Conservation (phyloP, 2,113 vertebrate genomes). For the Spermophilus dauricus region DNA sequence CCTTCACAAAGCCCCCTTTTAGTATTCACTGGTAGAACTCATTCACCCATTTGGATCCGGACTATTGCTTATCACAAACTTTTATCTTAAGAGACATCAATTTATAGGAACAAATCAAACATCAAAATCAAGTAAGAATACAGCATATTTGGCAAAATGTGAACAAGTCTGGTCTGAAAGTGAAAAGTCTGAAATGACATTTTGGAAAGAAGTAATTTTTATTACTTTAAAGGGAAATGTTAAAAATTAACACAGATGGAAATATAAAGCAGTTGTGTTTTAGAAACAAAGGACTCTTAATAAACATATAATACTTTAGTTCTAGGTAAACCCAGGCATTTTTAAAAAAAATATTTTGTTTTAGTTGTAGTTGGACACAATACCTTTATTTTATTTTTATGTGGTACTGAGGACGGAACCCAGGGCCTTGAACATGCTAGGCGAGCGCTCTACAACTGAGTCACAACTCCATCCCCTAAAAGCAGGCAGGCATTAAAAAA, state of each 20-base stretch:
- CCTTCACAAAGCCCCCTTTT: conserved; percentile 84
- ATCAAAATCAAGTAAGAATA: conserved; percentile 32
- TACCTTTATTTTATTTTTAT: too few relatives aligned
- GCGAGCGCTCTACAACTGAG: too few relatives aligned
- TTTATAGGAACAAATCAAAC: conserved; percentile 53
- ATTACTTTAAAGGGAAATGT: conserved; percentile 19
- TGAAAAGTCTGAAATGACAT: conserved; percentile 58
- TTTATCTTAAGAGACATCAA: conserved; percentile 67
- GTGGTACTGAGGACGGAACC: too few relatives aligned
- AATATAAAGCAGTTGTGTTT: conserved; percentile 25
- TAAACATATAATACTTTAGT: background rate
- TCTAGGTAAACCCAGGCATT: background rate
- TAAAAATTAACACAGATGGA: conserved; percentile 50
- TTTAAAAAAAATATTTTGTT: background rate
- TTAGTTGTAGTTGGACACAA: too few relatives aligned
- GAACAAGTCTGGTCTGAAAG: conserved; percentile 13
- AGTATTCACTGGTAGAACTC: conserved; percentile 82
- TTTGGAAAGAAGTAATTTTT: conserved; percentile 42
- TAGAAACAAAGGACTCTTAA: conserved; percentile 54
- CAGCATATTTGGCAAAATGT: conserved; percentile 56
- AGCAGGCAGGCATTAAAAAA: too few relatives aligned
- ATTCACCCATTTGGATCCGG: conserved; percentile 82
- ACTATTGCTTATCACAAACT: conserved; percentile 72
- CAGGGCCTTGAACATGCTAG: too few relatives aligned
- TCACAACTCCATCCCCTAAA: too few relatives aligned